phyloP scores from a whole-genome alignment of 1,140 invertebrate species.

The Sinonovacula constricta region DNA sequence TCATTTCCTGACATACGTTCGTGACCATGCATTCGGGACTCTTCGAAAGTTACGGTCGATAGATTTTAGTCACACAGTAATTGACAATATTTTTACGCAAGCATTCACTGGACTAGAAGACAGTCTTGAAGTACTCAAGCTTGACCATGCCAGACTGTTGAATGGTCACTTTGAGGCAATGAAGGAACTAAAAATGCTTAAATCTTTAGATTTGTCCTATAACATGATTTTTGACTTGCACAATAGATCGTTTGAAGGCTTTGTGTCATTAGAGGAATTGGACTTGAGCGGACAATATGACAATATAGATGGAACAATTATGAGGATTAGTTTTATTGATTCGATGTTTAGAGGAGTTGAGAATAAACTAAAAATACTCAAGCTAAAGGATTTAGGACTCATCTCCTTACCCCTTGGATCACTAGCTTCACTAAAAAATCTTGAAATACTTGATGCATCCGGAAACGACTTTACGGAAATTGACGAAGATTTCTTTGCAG shows the following conservation, averaged over 20 bases:
- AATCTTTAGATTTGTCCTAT: slow-evolving; percentile 40
- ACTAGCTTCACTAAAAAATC: neutral
- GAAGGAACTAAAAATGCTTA: slow-evolving; percentile 22
- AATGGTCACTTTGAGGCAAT: slow-evolving; percentile 40
- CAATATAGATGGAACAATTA: neutral
- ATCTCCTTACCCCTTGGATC: slow-evolving; percentile 28
- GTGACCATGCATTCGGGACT: slow-evolving; percentile 37
- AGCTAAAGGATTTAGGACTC: slow-evolving; percentile 10
- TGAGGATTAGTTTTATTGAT: slow-evolving; percentile 33
- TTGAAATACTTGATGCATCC: slow-evolving; percentile 35
- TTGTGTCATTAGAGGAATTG: slow-evolving; percentile 34
- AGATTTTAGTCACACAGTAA: slow-evolving; percentile 32
- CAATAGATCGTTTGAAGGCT: slow-evolving; percentile 45
- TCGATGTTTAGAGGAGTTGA: slow-evolving; percentile 45
- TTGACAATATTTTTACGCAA: slow-evolving; percentile 18
- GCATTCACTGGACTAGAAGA: slow-evolving; percentile 37
- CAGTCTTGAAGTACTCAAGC: slow-evolving; percentile 1
- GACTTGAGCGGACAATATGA: slow-evolving; percentile 43
- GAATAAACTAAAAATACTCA: slow-evolving; percentile 34
- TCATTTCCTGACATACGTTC: slow-evolving; percentile 33
- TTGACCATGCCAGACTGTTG: slow-evolving; percentile 28
- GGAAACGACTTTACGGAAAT: slow-evolving; percentile 41
- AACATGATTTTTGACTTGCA: slow-evolving; percentile 48
- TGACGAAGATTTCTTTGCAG: slow-evolving; percentile 45
- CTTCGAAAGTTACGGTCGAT: slow-evolving; percentile 14